Conservation (phyloP, 2,113 vertebrate species). For the Toxostoma redivivum region DNA sequence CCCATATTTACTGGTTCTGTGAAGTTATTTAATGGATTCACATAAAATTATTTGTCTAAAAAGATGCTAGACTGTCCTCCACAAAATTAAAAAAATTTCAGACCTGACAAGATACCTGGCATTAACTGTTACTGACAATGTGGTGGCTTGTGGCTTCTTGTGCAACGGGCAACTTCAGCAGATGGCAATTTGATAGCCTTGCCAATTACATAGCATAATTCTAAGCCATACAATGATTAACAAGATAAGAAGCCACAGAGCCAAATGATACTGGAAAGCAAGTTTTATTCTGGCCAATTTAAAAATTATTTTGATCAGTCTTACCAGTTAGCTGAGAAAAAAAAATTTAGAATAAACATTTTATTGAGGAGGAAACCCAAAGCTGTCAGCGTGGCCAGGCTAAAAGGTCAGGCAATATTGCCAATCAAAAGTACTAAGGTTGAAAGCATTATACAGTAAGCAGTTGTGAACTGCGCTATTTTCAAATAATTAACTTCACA, state of each 20-base stretch:
- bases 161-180: background rate
- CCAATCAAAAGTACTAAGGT: background rate
- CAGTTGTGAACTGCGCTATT: background rate
- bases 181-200: background rate
- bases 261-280: background rate
- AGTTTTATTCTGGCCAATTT: constrained; percentile 19
- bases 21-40: background rate
- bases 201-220: background rate
- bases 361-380: background rate
- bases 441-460: background rate
- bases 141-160: background rate
- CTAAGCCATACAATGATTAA: background rate
- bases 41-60: background rate
- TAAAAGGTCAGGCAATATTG: background rate
- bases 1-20: background rate
- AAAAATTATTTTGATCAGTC: background rate
- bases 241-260: constrained; percentile 2
- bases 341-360: background rate
- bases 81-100: background rate
- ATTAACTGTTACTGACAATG: background rate
- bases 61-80: background rate
- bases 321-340: background rate
- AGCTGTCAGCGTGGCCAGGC: background rate
- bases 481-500: background rate
- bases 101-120: background rate